Evolutionary conservation across 2,888 invertebrate genomes (phyloP).

Genomic region (Drosophila melanosoma): DNA sequence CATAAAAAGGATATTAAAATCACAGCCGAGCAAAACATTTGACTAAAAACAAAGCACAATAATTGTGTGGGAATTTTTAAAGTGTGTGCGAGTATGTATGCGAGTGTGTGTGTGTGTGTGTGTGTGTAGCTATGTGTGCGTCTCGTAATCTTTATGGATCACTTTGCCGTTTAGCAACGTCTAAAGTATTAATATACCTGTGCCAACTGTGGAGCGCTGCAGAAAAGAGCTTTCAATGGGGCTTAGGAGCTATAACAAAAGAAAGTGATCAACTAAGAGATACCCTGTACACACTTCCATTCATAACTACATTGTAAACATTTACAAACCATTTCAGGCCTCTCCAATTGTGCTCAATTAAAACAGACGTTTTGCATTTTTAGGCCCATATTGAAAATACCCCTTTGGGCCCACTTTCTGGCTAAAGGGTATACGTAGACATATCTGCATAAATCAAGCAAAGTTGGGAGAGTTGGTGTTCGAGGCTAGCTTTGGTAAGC

Average conservation of each 20-base stretch:
- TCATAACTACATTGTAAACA: neutral
- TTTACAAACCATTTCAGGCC: neutral
- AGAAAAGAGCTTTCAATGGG: constrained; percentile 2
- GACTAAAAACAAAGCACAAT: constrained; percentile 59
- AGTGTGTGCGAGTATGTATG: neutral
- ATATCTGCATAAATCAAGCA: constrained; percentile 63
- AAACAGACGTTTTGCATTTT: neutral
- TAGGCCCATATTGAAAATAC: neutral
- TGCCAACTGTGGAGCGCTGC: neutral
- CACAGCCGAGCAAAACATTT: constrained; percentile 45
- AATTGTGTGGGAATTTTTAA: constrained; percentile 35
- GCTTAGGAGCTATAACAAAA: neutral
- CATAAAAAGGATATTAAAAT: constrained; percentile 60
- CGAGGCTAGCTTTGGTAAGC: neutral
- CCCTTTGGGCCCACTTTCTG: neutral
- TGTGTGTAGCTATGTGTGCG: constrained; percentile 6
- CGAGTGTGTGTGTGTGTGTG: constrained; percentile 15
- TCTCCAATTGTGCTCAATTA: neutral
- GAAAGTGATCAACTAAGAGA: neutral
- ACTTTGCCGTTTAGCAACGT: constrained; percentile 47
- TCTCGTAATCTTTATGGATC: constrained; percentile 53
- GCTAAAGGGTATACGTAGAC: neutral
- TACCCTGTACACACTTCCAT: neutral
- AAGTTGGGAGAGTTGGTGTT: constrained; percentile 9
- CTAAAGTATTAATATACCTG: neutral